Base-by-base conservation (phyloP, 2,113 vertebrate species). In the Jacana jacana region DNA sequence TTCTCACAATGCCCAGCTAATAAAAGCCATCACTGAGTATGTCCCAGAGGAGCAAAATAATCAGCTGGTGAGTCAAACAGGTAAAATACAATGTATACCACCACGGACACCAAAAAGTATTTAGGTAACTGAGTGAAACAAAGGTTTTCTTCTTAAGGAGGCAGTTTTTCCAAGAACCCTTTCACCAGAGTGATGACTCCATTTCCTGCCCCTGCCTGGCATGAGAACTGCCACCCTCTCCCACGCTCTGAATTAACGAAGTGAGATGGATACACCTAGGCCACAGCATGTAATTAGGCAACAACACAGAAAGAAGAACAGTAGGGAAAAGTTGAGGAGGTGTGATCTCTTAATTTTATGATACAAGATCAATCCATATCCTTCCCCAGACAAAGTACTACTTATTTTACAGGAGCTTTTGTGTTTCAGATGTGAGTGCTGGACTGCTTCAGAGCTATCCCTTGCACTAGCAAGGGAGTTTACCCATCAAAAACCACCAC, bases 1-100 rank as follows among this genome's bases (percentile, higher is more conserved):
- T 55, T 87, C 48, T 28, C 8, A 12, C 13, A 42, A 22, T 40
- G 27, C n/a, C 35, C 54, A 22, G 18, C 49, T 81, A 42, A 65
- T 22, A 44, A 58, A 91, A 80, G 20, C 39, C 31, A 76, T 49
- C 23, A 49, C 3, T 0, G 0, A 87, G 24, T 44, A 37, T 0
- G 0, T 42, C 39, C 11, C 44, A 64, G 9, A 23, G 69, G 22
- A 40, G 46, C 17, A 12, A n/a, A 81, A 28, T 44, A 49, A 81
- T 28, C n/a, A 78, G 25, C 78, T 46, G 39, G 44, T 55, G 27
- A 63, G n/a, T 58, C 16, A 79, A 7, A 1, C 8, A 40, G 28
- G 23, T 51, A 81, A 69, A 90, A 72, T 4, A 48, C 2, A 4
- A 57, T 52, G 15, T 49, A 52, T 8, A 44, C 13, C 14, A n/a